Evolutionary conservation across 2,888 invertebrate genomes (phyloP).

Genomic region (Agrenia bidenticulata): DNA sequence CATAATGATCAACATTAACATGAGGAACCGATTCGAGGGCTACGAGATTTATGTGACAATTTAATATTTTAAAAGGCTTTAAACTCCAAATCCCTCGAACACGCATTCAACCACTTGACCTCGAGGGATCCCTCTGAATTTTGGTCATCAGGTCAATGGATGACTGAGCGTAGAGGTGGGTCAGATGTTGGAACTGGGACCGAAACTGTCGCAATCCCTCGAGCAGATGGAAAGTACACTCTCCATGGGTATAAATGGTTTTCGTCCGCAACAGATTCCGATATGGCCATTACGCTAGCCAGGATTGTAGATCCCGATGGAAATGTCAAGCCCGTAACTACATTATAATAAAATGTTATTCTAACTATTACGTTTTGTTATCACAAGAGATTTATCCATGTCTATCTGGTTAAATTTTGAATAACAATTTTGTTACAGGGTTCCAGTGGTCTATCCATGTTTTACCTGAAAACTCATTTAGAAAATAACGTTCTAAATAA

Average conservation of each 20-base stretch:
- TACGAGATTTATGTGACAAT: too few species aligned
- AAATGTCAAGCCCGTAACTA: constrained; percentile 36
- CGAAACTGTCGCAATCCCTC: constrained; percentile 59
- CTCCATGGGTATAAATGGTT: constrained; percentile 64
- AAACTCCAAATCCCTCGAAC: constrained; percentile 41
- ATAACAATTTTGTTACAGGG: constrained; percentile 55
- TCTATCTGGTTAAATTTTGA: background rate
- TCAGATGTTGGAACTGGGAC: constrained; percentile 63
- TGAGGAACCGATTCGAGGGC: too few species aligned
- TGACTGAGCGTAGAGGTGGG: constrained; percentile 63
- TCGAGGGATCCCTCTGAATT: constrained; percentile 58
- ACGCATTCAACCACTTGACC: constrained; percentile 55
- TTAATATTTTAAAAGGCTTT: too few species aligned
- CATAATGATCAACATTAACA: too few species aligned
- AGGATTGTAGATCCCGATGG: constrained; percentile 58
- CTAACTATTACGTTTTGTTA: background rate
- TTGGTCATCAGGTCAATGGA: constrained; percentile 66
- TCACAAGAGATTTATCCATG: background rate
- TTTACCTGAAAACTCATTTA: constrained; percentile 58
- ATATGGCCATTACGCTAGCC: constrained; percentile 62
- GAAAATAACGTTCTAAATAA: constrained; percentile 58
- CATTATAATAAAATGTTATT: background rate
- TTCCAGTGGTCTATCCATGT: constrained; percentile 59
- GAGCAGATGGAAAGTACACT: constrained; percentile 56
- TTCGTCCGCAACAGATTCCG: constrained; percentile 63